Conservation (phyloP, 2,113 vertebrate species). For the Malurus cyaneus region DNA sequence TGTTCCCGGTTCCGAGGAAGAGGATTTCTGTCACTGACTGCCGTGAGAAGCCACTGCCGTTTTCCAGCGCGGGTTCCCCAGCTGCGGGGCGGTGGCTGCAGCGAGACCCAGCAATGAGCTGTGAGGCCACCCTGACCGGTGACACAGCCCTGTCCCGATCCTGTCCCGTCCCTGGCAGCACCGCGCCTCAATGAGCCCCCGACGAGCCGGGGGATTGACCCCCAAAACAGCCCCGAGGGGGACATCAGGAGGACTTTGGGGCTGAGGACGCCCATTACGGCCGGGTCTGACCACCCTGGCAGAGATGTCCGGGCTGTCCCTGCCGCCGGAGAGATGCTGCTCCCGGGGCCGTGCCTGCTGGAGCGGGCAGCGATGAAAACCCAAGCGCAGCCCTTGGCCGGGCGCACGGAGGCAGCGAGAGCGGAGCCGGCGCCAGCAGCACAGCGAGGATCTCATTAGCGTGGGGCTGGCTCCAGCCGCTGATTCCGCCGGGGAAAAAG, state of each 20-base stretch:
- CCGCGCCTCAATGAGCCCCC: accelerated
- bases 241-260: not conserved
- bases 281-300: not conserved
- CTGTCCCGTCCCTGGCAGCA: not conserved
- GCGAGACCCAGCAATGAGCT: not conserved
- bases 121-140: not conserved
- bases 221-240: accelerated
- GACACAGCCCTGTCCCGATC: not conserved
- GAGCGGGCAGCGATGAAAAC: accelerated
- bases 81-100: not conserved
- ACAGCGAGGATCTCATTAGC: not conserved
- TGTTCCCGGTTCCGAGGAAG: not conserved
- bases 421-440: not conserved
- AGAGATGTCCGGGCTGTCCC: not conserved
- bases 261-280: accelerated
- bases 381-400: accelerated
- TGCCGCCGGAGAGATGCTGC: not conserved
- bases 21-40: not conserved
- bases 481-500: accelerated
- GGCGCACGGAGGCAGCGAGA: accelerated
- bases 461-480: not conserved
- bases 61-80: not conserved
- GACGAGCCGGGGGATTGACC: accelerated
- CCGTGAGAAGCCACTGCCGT: not conserved
- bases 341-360: no score